Evolutionary conservation across 1,140 invertebrate species (phyloP), one percentile per base, ranked within the genome.

Genomic region (Aphelenchoides fujianensis): DNA sequence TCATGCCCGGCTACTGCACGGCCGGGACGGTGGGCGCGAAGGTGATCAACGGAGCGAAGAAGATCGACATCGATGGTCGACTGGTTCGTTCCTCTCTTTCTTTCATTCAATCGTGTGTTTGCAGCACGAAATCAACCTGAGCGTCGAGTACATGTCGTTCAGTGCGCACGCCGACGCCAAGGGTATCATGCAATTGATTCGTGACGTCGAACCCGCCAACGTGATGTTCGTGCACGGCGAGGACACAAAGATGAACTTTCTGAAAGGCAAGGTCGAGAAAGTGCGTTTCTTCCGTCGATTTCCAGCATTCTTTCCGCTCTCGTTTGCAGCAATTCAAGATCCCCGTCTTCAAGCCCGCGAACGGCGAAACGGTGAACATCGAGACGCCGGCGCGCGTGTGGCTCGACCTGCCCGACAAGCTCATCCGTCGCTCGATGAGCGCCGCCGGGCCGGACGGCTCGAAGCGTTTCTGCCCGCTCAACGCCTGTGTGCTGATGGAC

Each of bases 161-260:
- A 97, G 93, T 72, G 97, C 97, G 1, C 97, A 99, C 86, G 97
- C 97, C 5, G 97, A 99, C 88, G 96, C 97, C 12, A 99, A 98
- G 87, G 96, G 95, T 32, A 99, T 99, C 34, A 98, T 98, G 94
- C 95, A 98, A 61, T 87, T 99, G 2, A 98, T 99, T 76, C 91
- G 95, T 75, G 94, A 97, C 82, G 98, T 95, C 86, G 93, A 97
- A 84, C 96, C 97, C 0, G 90, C 91, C 81, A 97, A 97, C 88
- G 95, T 99, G 0, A 89, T 99, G 86, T 87, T 99, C 3, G 97
- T 99, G 0, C 97, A 99, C 85, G 96, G 90, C 9, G 91, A 91
- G 85, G 89, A 87, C 9, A 86, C 83, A 2, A 92, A 92, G 85
- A 98, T 98, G 93, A 77, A 84, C 57, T 84, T 85, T 72, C 66